These are phyloP conservation scores for Cichladusa arquata DNA, from an alignment of 2,113 vertebrate genomes.

Conservation along the genomic window DNA sequence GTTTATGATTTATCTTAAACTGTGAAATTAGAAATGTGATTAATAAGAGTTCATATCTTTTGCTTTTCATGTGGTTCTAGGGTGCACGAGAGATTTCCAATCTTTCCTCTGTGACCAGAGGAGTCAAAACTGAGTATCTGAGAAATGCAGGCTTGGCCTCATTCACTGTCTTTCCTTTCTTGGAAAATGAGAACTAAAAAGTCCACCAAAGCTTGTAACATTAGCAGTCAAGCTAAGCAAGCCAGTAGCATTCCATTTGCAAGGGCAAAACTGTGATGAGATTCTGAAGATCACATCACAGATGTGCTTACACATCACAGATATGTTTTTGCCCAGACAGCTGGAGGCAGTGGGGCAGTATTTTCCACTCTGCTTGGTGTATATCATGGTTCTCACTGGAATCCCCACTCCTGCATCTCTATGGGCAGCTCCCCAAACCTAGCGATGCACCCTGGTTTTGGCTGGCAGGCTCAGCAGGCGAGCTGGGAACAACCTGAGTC, in stretches of 20 bases:
- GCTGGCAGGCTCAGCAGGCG: background rate
- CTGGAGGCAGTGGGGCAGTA: background rate
- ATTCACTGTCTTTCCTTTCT: background rate
- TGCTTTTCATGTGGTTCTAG: background rate
- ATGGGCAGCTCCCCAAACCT: background rate
- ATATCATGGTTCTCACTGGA: background rate
- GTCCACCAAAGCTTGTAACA: background rate
- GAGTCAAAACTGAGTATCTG: background rate
- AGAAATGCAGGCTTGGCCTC: background rate
- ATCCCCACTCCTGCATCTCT: background rate
- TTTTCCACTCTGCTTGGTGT: background rate
- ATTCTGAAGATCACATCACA: background rate
- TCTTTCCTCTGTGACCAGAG: background rate
- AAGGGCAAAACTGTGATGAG: background rate
- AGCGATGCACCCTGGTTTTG: background rate
- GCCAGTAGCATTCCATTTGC: background rate
- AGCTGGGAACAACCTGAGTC: background rate
- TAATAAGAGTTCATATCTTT: background rate
- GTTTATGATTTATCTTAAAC: background rate
- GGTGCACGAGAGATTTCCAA: background rate
- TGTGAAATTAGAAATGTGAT: background rate
- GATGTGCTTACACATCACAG: background rate
- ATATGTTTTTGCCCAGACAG: background rate
- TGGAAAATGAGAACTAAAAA: background rate
- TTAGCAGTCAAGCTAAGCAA: background rate